Evolutionary conservation across 2,888 invertebrate species (phyloP), one percentile per base, ranked within the genome.

Genomic region (Melipona bicolor): DNA sequence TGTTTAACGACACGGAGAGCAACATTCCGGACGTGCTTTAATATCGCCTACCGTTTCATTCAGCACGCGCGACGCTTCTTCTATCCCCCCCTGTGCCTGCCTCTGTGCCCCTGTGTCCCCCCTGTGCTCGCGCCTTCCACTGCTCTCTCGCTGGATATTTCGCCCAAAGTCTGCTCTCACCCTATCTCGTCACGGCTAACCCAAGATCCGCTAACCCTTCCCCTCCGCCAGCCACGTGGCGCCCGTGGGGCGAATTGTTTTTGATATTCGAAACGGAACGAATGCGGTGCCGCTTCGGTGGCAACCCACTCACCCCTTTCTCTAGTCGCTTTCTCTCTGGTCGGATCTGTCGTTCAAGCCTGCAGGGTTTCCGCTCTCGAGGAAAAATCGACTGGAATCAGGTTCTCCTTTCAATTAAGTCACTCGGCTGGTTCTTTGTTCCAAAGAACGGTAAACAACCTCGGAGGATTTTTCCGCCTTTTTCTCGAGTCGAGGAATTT

Each of bases 231-330:
- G 80, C 73, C 88, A 81, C 83, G 86, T 82, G 86, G 79, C 87
- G 83, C 83, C 81, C 83, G 81, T 72, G 78, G 85, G 86, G 73
- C 82, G 86, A 91, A 91, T 92, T 92, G 91, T 92, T 92, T 92
- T 92, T 91, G 91, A 91, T 92, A 92, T 91, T 91, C 88, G 92
- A 90, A 91, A 90, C 90, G 90, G 90, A 92, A 91, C 89, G 90
- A 90, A 90, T 88, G 84, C 81, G 83, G 68, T 85, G 64, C 81
- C 85, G 87, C 86, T 82, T 85, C 81, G 78, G 21, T 61, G 68
- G 77, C 36, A 80, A 79, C 77, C 76, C 75, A 69, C 80, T 64
- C 72, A 68, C 70, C 78, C 77, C 36, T 36, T 24, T 6, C 17
- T 24, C n/a, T n/a, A n/a, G n/a, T n/a, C n/a, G n/a, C n/a, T n/a